Evolutionary conservation across 2,888 invertebrate species (phyloP).

Genomic region (Drosophila fungiperda): DNA sequence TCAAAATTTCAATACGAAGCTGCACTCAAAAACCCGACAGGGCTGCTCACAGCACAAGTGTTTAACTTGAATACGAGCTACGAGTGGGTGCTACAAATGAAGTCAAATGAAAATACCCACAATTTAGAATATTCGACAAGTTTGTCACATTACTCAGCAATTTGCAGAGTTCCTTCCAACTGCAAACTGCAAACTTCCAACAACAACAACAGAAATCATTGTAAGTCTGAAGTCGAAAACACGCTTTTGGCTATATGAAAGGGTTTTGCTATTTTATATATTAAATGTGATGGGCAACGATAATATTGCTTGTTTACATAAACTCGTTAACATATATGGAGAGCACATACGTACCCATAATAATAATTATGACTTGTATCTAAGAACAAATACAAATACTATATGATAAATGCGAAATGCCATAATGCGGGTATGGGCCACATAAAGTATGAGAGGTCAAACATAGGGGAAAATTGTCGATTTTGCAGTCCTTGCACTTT

Average conservation of each 20-base stretch:
- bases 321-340: conserved; percentile 16
- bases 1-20: conserved; percentile 30
- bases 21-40: conserved; percentile 18
- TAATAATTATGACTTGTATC: conserved; percentile 67
- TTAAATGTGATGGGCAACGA: conserved; percentile 49
- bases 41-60: conserved; percentile 41
- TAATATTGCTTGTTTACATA: conserved; percentile 52
- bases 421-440: conserved; percentile 25
- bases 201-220: conserved; percentile 27
- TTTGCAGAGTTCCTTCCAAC: conserved; percentile 15
- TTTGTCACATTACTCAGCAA: conserved; percentile 47
- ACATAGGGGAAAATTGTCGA: conserved; percentile 38
- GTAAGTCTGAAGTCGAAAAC: conserved; percentile 7
- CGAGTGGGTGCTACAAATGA: conserved; percentile 29
- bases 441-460: conserved; percentile 20
- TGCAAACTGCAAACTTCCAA: too few species aligned
- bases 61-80: conserved; percentile 31
- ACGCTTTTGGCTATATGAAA: background rate
- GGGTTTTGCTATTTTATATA: conserved; percentile 2
- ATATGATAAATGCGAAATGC: background rate
- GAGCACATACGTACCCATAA: conserved; percentile 25
- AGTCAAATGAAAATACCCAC: conserved; percentile 48
- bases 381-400: conserved; percentile 65
- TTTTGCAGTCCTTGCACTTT: conserved; percentile 61
- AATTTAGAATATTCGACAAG: conserved; percentile 44